These are phyloP conservation scores for Exephanes ischioxanthus DNA, from an alignment of 2,888 invertebrate species.

Conservation along the genomic window DNA sequence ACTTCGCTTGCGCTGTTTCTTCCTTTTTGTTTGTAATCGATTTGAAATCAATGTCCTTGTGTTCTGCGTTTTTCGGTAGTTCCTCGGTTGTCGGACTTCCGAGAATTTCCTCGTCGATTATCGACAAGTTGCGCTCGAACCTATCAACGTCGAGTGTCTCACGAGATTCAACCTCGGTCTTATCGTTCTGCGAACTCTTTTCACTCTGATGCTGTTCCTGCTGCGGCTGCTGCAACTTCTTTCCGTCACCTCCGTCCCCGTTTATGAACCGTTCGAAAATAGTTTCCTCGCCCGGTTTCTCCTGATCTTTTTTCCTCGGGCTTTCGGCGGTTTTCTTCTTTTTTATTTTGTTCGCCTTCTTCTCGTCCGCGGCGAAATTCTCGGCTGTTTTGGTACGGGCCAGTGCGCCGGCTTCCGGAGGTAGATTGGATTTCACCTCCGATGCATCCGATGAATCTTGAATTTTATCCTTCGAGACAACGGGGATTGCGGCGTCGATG, in stretches of 20 bases:
- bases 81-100: slow-evolving; percentile 51
- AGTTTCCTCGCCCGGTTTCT: slow-evolving; percentile 71
- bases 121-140: slow-evolving; percentile 58
- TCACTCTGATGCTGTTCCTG: slow-evolving; percentile 43
- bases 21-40: not conserved
- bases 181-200: slow-evolving; percentile 64
- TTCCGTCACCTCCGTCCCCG: slow-evolving; percentile 53
- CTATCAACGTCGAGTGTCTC: slow-evolving; percentile 48
- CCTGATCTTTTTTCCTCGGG: slow-evolving; percentile 71
- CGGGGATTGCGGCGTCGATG: not conserved
- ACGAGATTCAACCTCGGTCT: slow-evolving; percentile 72
- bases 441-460: slow-evolving; percentile 37
- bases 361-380: slow-evolving; percentile 72
- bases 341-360: slow-evolving; percentile 76
- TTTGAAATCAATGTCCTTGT: slow-evolving; percentile 1
- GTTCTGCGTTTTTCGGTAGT: slow-evolving; percentile 24
- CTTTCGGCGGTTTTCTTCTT: slow-evolving; percentile 76
- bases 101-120: slow-evolving; percentile 59
- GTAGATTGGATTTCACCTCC: slow-evolving; percentile 63
- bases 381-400: slow-evolving; percentile 71
- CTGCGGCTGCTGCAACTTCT: slow-evolving; percentile 43
- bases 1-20: slow-evolving; percentile 9
- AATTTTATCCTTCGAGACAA: slow-evolving; percentile 16
- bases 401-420: slow-evolving; percentile 44
- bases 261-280: slow-evolving; percentile 66